Conservation (phyloP, 2,113 vertebrate species). For the Fregetta grallaria region DNA sequence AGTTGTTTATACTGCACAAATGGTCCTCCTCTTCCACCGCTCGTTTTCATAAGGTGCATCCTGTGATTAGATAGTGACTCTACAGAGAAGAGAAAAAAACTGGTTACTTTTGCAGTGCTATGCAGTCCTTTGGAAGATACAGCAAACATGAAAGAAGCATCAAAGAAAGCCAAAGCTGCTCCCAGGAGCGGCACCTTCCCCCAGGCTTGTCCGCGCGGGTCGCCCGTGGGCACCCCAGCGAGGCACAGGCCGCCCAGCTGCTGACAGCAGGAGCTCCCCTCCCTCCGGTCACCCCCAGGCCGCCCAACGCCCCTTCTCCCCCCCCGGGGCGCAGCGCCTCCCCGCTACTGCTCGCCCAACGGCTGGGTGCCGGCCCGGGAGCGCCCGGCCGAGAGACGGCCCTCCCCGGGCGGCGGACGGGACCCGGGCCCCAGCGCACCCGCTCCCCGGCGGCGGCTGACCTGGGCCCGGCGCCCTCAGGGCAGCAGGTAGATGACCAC, state of each 20-base stretch:
- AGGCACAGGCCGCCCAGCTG: background rate
- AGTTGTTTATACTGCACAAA: background rate
- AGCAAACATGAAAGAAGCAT: background rate
- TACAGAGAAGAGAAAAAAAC: background rate
- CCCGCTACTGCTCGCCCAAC: background rate
- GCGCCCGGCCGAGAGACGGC: background rate
- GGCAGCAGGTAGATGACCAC: slow-evolving; percentile 80
- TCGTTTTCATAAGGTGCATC: background rate
- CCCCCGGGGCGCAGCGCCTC: background rate
- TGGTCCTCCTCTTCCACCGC: background rate
- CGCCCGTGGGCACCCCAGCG: too few relatives aligned
- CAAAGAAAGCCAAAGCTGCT: background rate
- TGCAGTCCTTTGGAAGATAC: too few relatives aligned
- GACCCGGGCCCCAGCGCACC: background rate
- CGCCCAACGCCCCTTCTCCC: too few relatives aligned
- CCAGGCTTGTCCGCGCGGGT: too few relatives aligned
- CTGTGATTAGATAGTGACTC: background rate
- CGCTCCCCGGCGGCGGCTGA: background rate
- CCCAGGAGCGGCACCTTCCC: background rate
- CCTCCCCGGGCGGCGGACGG: too few relatives aligned
- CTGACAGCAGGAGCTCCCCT: background rate
- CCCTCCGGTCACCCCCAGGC: background rate
- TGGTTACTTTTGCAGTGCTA: background rate
- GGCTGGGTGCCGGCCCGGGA: background rate
- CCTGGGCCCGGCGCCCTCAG: slow-evolving; percentile 30